Percentiles rank a stretch among this genome's conserved stretches.
Conservation (phyloP, 2,113 vertebrate species). For the Daboia siamensis region DNA sequence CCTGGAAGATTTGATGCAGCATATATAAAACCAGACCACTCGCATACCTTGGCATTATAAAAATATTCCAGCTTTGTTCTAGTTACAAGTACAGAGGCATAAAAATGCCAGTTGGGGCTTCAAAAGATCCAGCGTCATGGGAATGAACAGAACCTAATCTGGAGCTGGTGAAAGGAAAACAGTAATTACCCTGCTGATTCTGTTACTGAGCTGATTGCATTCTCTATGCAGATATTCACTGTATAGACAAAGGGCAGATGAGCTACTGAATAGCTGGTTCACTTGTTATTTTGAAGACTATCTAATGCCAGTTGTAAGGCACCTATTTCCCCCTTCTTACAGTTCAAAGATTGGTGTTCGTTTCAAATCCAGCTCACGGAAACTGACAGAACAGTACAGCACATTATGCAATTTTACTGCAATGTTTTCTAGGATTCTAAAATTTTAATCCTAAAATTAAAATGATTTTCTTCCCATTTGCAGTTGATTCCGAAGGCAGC, state of each 20-base stretch:
- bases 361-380: neutral
- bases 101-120: neutral
- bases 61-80: neutral
- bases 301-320: neutral
- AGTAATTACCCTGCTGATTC: neutral
- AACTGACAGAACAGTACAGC: neutral
- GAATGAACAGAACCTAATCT: neutral
- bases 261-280: neutral
- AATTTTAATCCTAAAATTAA: neutral
- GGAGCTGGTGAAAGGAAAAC: neutral
- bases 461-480: neutral
- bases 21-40: neutral
- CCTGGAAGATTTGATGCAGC: neutral
- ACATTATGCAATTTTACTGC: neutral
- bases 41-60: neutral
- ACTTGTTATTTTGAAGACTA: neutral
- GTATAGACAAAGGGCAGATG: neutral
- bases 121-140: neutral
- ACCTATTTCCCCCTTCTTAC: too few species aligned
- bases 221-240: neutral
- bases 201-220: neutral
- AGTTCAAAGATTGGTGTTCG: neutral
- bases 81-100: neutral
- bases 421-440: neutral
- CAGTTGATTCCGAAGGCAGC: neutral